Percentiles rank a stretch among this genome's conserved stretches.
phyloP scores from a whole-genome alignment of 2,888 invertebrate species.

The Cybosia mesomella region DNA sequence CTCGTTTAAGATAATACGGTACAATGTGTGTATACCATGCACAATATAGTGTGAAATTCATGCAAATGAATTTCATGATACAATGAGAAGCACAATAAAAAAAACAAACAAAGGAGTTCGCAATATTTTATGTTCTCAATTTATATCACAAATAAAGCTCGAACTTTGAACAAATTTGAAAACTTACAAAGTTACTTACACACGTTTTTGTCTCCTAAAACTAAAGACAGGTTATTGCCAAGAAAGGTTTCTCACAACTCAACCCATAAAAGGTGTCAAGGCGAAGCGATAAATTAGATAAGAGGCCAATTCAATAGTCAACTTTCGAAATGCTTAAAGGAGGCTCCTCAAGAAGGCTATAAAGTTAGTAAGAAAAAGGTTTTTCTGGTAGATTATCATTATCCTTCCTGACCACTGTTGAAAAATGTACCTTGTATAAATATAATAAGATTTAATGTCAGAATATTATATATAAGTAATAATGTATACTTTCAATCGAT shows the following conservation, averaged over 20 bases:
- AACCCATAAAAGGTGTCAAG: slow-evolving; percentile 4
- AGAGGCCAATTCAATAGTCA: slow-evolving; percentile 11
- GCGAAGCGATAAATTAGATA: slow-evolving; percentile 10
- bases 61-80: too few relatives aligned
- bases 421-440: not conserved
- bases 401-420: not conserved
- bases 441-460: not conserved
- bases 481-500: not conserved
- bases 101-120: too few relatives aligned
- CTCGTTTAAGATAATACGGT: not conserved
- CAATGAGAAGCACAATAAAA: not conserved
- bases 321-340: slow-evolving; percentile 1
- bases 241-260: slow-evolving; percentile 3
- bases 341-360: not conserved
- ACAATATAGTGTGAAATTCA: too few relatives aligned
- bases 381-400: slow-evolving; percentile 1
- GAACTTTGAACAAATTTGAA: not conserved
- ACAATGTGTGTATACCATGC: not conserved
- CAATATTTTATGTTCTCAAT: not conserved
- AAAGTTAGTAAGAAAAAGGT: slow-evolving; percentile 4
- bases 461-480: too few relatives aligned
- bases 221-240: not conserved
- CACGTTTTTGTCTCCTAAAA: not conserved
- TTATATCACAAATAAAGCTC: not conserved
- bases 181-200: not conserved